These are phyloP conservation scores for Eupristina koningsbergeri DNA, from an alignment of 1,140 invertebrate genomes.

Conservation along the genomic window DNA sequence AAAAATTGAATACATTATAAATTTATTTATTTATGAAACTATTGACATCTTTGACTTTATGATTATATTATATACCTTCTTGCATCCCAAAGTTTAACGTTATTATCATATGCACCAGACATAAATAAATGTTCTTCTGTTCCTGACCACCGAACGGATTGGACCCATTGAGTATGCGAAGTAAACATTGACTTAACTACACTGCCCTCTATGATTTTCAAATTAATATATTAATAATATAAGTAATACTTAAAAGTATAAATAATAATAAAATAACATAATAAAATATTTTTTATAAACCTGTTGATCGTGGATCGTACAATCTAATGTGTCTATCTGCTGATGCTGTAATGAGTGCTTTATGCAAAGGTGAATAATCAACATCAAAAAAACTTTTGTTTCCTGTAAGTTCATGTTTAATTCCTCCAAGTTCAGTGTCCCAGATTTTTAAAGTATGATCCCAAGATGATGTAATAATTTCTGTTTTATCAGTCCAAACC, in stretches of 20 bases:
- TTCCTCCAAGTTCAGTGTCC: constrained; percentile 90
- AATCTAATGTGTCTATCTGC: constrained; percentile 91
- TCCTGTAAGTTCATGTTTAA: constrained; percentile 86
- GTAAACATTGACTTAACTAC: constrained; percentile 90
- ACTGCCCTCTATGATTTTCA: constrained; percentile 80
- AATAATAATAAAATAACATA: background rate
- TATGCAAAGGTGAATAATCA: constrained; percentile 85
- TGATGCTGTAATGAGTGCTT: constrained; percentile 86
- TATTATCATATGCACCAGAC: constrained; percentile 92
- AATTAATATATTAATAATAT: constrained; percentile 22
- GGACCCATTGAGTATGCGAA: constrained; percentile 94
- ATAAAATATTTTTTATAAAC: constrained; percentile 71
- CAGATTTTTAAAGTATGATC: constrained; percentile 96
- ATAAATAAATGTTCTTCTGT: constrained; percentile 90
- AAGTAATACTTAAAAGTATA: constrained; percentile 7
- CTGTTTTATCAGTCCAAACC: constrained; percentile 85
- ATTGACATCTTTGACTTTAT: background rate
- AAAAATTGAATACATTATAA: constrained; percentile 57
- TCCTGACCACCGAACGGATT: constrained; percentile 91
- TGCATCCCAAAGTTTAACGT: constrained; percentile 96
- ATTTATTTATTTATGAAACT: constrained; percentile 7
- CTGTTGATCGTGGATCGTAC: constrained; percentile 91
- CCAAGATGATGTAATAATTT: constrained; percentile 91
- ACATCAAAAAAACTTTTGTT: constrained; percentile 94
- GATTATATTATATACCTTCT: constrained; percentile 79